phyloP scores from a whole-genome alignment of 2,113 vertebrate species.

The Coturnix japonica region DNA sequence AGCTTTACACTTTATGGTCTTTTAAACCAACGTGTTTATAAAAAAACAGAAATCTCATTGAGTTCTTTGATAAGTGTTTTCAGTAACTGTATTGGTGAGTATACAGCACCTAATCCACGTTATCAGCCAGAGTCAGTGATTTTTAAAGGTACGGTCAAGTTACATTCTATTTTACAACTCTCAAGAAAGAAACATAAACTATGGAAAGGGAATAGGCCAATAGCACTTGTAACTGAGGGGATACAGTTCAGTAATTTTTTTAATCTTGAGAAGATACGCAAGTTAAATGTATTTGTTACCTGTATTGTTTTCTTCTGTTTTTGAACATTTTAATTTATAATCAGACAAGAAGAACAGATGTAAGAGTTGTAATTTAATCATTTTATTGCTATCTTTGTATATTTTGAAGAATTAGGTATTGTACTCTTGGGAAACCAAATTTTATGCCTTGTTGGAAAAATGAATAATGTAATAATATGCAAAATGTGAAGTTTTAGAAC shows the following conservation, averaged over 20 bases:
- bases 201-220: neutral
- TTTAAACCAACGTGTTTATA: conserved; percentile 70
- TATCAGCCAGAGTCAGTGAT: conserved; percentile 45
- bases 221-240: neutral
- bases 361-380: conserved; percentile 89
- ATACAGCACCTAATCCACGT: conserved; percentile 44
- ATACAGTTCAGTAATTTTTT: neutral
- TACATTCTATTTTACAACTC: neutral
- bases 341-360: conserved; percentile 88
- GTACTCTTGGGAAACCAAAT: conserved; percentile 86
- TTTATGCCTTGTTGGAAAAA: conserved; percentile 89
- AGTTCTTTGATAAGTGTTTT: conserved; percentile 61
- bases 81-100: conserved; percentile 48
- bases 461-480: conserved; percentile 90
- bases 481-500: conserved; percentile 89
- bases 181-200: neutral
- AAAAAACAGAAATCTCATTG: conserved; percentile 58
- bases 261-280: conserved; percentile 43
- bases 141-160: conserved; percentile 42
- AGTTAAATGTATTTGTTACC: conserved; percentile 74
- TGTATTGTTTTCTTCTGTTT: conserved; percentile 78
- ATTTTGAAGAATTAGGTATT: conserved; percentile 89
- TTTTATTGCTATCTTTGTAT: conserved; percentile 90
- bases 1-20: conserved; percentile 74
- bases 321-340: conserved; percentile 85